Evolutionary conservation across 35 echinoderm and acorn worm species (phyloP).

Genomic region (Acanthaster planci): DNA sequence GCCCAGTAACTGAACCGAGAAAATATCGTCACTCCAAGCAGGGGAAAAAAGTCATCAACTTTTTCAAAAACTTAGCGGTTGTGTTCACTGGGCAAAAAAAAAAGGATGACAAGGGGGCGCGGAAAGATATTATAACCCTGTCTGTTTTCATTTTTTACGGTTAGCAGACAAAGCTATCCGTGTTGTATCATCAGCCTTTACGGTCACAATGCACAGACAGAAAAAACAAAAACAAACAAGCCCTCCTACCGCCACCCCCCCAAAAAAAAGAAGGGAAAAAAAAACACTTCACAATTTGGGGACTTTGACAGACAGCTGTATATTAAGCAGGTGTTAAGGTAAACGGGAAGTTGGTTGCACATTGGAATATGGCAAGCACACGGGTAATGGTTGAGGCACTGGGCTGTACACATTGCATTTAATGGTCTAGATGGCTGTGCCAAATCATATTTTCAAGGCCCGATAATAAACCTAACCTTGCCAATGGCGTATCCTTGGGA

Average conservation of each 20-base stretch:
- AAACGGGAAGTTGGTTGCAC: neutral
- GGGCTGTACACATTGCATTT: constrained; percentile 4
- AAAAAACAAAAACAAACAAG: too few species aligned
- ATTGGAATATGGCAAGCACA: neutral
- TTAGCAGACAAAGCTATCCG: neutral
- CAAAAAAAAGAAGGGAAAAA: too few species aligned
- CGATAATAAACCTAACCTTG: constrained; percentile 10
- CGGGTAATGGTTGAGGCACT: neutral
- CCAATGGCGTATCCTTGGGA: constrained; percentile 2
- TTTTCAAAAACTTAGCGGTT: neutral
- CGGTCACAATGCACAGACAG: too few species aligned
- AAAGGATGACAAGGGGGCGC: constrained; percentile 8
- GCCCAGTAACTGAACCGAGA: neutral
- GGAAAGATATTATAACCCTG: constrained; percentile 2
- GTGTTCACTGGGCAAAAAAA: constrained; percentile 9
- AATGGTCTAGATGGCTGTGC: neutral
- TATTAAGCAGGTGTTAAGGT: too few species aligned
- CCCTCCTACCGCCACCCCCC: too few species aligned
- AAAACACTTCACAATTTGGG: too few species aligned
- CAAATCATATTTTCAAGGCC: neutral
- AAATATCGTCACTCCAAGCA: neutral
- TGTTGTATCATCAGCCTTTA: too few species aligned
- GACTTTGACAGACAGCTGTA: too few species aligned
- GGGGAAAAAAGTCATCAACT: neutral
- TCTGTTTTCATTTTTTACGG: constrained; percentile 29